Conservation (phyloP, 2,888 invertebrate species). For the Scaptomyza cyrtandrae region DNA sequence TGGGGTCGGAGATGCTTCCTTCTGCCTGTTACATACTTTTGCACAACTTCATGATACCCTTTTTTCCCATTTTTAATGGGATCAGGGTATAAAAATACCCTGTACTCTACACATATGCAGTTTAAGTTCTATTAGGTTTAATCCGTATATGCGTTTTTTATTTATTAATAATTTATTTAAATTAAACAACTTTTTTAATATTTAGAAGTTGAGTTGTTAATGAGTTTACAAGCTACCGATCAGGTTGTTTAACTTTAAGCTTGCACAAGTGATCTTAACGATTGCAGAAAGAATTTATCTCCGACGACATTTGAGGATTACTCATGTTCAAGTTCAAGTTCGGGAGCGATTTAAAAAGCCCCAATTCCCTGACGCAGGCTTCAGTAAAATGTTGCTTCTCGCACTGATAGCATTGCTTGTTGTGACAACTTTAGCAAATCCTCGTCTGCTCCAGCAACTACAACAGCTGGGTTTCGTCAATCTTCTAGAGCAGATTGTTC, state of each 20-base stretch:
- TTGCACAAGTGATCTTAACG: neutral
- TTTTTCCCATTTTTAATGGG: too few relatives aligned
- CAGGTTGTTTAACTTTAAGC: neutral
- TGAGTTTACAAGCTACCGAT: neutral
- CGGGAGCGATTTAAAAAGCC: conserved; percentile 29
- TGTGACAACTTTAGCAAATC: conserved; percentile 4
- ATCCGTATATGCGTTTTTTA: neutral
- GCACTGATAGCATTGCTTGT: conserved; percentile 35
- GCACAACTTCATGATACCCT: too few relatives aligned
- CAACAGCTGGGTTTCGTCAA: conserved; percentile 58
- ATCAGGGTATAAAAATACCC: conserved; percentile 33
- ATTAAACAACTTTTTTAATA: neutral
- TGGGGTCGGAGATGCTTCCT: too few relatives aligned
- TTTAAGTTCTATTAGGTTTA: neutral
- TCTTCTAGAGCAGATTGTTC: conserved; percentile 47
- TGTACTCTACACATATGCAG: neutral
- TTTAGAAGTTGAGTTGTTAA: neutral
- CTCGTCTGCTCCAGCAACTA: conserved; percentile 49
- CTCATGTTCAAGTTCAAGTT: neutral
- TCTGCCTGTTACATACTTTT: too few relatives aligned
- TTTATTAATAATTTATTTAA: neutral
- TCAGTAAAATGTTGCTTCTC: conserved; percentile 45
- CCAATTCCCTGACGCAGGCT: neutral
- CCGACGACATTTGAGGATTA: neutral
- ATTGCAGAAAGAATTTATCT: neutral